These are phyloP conservation scores for Phrynocephalus vlangalii DNA, from an alignment of 2,797 vertebrate genomes.

Conservation along the genomic window DNA sequence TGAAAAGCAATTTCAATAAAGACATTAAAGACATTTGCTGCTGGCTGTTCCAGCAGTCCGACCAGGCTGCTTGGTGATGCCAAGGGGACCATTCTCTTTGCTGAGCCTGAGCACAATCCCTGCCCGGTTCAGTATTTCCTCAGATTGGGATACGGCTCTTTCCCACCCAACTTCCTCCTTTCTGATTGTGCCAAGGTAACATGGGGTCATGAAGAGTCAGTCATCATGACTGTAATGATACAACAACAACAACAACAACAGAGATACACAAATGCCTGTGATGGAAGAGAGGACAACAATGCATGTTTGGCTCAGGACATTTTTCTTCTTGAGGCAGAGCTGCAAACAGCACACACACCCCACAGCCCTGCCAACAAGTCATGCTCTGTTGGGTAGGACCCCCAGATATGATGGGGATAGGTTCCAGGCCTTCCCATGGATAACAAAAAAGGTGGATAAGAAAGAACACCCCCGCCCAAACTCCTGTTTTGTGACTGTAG, in stretches of 20 bases:
- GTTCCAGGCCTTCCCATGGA: no score
- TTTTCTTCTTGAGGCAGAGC: not conserved
- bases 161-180: not conserved
- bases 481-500: no score
- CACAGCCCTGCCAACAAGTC: not conserved
- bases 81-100: not conserved
- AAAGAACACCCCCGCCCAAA: no score
- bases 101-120: conserved; percentile 2
- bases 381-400: not conserved
- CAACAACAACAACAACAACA: no score
- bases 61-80: conserved; percentile 12
- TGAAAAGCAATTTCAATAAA: not conserved
- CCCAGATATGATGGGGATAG: no score
- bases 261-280: not conserved
- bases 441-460: no score
- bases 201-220: not conserved
- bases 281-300: not conserved
- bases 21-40: conserved; percentile 11
- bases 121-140: conserved; percentile 25
- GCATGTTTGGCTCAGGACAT: not conserved
- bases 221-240: no score
- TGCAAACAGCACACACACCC: no score
- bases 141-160: not conserved
- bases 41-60: conserved; percentile 25
- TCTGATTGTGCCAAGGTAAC: not conserved